A percentile compares a stretch with the other conserved stretches of the same genome.
phyloP scores from a whole-genome alignment of 2,113 vertebrate species.

The Castor canadensis region DNA sequence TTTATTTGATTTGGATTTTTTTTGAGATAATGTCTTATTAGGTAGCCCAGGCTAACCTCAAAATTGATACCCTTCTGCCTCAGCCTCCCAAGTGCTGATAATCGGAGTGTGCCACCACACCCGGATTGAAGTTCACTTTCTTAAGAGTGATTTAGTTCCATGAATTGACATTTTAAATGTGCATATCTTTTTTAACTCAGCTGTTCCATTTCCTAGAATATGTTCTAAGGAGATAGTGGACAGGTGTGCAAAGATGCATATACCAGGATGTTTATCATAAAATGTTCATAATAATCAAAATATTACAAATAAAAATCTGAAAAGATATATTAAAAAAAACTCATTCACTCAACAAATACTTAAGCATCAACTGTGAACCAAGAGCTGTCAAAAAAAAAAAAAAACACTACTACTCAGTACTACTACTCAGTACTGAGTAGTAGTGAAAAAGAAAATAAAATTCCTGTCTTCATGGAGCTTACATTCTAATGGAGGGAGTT shows the following conservation, averaged over 20 bases:
- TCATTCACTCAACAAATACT: conserved; percentile 44
- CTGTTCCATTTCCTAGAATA: background rate
- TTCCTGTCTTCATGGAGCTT: background rate
- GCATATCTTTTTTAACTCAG: background rate
- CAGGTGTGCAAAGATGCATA: background rate
- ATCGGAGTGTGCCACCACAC: no score
- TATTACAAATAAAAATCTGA: conserved; percentile 21
- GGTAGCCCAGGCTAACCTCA: no score
- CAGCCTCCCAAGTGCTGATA: no score
- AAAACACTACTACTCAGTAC: no score
- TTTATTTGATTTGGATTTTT: no score
- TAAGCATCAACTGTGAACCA: background rate
- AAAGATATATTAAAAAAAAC: background rate
- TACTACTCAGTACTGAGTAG: no score
- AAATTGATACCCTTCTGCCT: no score
- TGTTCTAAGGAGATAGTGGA: background rate
- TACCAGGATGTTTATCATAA: background rate
- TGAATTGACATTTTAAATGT: background rate
- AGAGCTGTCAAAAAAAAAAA: no score
- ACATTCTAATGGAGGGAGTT: background rate
- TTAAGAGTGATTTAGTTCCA: background rate
- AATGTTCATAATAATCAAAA: background rate
- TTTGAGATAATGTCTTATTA: no score
- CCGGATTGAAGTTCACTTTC: background rate
- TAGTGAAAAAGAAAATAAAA: background rate